Percentiles rank a stretch among this genome's conserved stretches.
These are phyloP conservation scores for Rhinichthys klamathensis DNA, from an alignment of 2,113 vertebrate genomes.

Conservation along the genomic window DNA sequence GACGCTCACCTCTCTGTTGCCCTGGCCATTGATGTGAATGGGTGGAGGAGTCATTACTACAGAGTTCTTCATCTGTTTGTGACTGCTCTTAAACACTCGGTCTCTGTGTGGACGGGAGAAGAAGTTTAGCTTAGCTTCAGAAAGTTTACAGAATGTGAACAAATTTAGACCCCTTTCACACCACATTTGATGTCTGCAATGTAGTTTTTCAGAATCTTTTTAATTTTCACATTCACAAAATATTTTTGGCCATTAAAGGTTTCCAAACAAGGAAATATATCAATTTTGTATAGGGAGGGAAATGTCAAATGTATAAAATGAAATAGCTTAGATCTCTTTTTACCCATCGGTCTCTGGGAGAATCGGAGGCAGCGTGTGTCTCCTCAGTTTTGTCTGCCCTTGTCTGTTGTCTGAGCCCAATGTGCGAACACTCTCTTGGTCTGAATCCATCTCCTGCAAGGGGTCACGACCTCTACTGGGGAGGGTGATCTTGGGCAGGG, in stretches of 20 bases:
- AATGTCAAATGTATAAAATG: neutral
- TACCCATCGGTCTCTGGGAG: constrained; percentile 77
- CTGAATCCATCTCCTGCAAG: constrained; percentile 77
- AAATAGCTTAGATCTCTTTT: constrained; percentile 41
- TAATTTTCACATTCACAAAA: neutral
- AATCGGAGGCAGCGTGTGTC: constrained; percentile 79
- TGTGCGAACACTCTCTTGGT: constrained; percentile 79
- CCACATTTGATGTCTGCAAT: neutral
- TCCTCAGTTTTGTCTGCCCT: constrained; percentile 63
- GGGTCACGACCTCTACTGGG: constrained; percentile 67
- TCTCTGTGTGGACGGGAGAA: constrained; percentile 66
- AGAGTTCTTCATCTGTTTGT: constrained; percentile 74
- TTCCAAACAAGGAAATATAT: neutral
- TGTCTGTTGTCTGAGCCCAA: constrained; percentile 69
- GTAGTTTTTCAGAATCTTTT: neutral
- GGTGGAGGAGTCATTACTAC: constrained; percentile 81
- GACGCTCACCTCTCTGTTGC: constrained; percentile 79
- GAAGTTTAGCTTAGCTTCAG: neutral
- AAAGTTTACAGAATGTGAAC: neutral
- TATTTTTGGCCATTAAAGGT: neutral
- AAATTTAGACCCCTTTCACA: neutral
- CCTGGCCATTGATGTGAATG: constrained; percentile 77
- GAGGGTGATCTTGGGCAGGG: constrained; percentile 76
- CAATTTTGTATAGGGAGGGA: neutral
- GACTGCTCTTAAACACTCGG: constrained; percentile 78